Percentiles rank a stretch among this genome's conserved stretches.
These are phyloP conservation scores for Leptinotarsa defecta DNA, from an alignment of 1,140 invertebrate species.

Conservation along the genomic window DNA sequence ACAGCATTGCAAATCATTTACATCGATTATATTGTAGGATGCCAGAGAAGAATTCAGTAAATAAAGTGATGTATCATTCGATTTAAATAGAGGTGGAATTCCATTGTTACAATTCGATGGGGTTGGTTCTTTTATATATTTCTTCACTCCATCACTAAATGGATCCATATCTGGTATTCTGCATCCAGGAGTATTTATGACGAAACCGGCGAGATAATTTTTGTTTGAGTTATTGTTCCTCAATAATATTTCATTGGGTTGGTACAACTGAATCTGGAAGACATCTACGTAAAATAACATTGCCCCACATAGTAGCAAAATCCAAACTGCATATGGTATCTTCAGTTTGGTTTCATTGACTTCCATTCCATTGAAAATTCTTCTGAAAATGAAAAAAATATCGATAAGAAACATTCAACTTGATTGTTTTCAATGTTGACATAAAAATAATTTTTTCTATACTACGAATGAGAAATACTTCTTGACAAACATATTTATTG, in stretches of 20 bases:
- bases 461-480: no score
- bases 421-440: no score
- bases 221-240: not conserved
- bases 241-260: not conserved
- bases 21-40: conserved; percentile 61
- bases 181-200: conserved; percentile 77
- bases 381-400: conserved; percentile 17
- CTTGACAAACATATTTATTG: no score
- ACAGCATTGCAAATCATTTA: conserved; percentile 61
- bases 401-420: no score
- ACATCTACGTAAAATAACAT: conserved; percentile 40
- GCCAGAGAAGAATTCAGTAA: conserved; percentile 53
- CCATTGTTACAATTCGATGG: conserved; percentile 58
- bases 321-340: conserved; percentile 33
- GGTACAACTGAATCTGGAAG: conserved; percentile 36
- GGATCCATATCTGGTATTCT: conserved; percentile 78
- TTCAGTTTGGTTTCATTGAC: conserved; percentile 24
- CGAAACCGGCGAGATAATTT: conserved; percentile 52
- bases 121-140: conserved; percentile 56
- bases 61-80: conserved; percentile 68
- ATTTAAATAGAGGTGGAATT: conserved; percentile 63
- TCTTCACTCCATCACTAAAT: conserved; percentile 63
- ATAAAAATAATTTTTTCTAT: no score
- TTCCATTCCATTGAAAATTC: conserved; percentile 38
- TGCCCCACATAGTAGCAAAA: conserved; percentile 33